Evolutionary conservation across 2,113 vertebrate genomes (phyloP).

Genomic region (Varanus salvator): DNA sequence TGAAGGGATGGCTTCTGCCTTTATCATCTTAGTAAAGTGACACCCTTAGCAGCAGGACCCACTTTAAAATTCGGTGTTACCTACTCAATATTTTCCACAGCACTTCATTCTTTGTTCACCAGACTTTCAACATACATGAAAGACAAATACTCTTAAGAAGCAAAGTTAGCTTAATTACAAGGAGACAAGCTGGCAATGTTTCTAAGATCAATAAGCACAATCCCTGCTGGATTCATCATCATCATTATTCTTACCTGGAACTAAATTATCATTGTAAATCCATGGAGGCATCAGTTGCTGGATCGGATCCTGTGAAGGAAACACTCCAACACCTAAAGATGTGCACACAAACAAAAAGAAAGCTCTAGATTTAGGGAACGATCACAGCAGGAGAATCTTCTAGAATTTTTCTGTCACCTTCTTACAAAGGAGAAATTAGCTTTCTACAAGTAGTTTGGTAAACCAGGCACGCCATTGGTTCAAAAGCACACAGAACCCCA

Average conservation of each 20-base stretch:
- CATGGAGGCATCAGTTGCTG: conserved; percentile 92
- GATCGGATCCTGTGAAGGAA: conserved; percentile 90
- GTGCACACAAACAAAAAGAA: conserved; percentile 10
- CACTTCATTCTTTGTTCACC: conserved; percentile 33
- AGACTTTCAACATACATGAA: conserved; percentile 32
- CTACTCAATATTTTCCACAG: conserved; percentile 43
- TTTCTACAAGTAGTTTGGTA: conserved; percentile 8
- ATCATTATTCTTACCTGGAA: conserved; percentile 84
- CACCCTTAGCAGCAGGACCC: conserved; percentile 12
- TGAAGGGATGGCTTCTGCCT: conserved; percentile 1
- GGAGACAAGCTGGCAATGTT: conserved; percentile 29
- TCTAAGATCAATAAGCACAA: conserved; percentile 15
- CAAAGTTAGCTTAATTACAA: conserved; percentile 39
- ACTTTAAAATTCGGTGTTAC: conserved; percentile 36
- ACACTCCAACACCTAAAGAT: conserved; percentile 88
- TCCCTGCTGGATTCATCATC: neutral
- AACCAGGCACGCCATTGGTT: neutral
- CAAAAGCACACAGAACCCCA: neutral
- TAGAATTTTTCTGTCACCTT: conserved; percentile 51
- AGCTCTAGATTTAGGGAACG: neutral
- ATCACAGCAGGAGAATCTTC: neutral
- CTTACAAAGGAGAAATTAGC: conserved; percentile 45
- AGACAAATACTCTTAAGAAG: conserved; percentile 48
- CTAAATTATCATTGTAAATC: conserved; percentile 93
- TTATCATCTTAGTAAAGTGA: conserved; percentile 12